Conservation (phyloP, 2,888 invertebrate genomes). For the Lithosia quadra region DNA sequence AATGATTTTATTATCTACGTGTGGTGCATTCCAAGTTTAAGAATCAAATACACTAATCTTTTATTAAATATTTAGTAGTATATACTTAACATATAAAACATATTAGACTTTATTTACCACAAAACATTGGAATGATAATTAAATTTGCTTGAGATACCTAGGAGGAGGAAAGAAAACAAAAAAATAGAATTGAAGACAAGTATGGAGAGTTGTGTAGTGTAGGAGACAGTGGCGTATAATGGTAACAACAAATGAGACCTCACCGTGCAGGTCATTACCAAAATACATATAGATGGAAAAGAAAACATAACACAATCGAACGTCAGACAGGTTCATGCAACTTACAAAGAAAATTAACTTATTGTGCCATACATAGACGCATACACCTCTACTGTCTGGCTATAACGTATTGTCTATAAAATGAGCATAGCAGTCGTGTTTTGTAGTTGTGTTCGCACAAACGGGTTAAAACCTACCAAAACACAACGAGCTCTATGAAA, state of each 20-base stretch:
- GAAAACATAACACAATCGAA: conserved; percentile 29
- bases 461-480: conserved; percentile 45
- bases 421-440: conserved; percentile 51
- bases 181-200: conserved; percentile 63
- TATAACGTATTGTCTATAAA: conserved; percentile 44
- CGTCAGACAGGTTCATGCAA: conserved; percentile 41
- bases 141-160: conserved; percentile 83
- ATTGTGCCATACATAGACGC: conserved; percentile 49
- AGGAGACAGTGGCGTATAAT: conserved; percentile 41
- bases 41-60: conserved; percentile 59
- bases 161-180: conserved; percentile 53
- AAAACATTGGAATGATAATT: conserved; percentile 74
- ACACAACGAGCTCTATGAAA: conserved; percentile 55
- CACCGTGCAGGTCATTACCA: conserved; percentile 40
- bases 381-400: conserved; percentile 46
- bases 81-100: conserved; percentile 56
- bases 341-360: conserved; percentile 38
- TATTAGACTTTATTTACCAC: conserved; percentile 63
- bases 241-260: conserved; percentile 29
- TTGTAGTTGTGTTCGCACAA: conserved; percentile 38
- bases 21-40: conserved; percentile 74
- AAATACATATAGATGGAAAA: conserved; percentile 35
- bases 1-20: conserved; percentile 76
- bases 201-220: conserved; percentile 57
- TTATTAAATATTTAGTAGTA: conserved; percentile 61